Percentiles rank a stretch among this genome's conserved stretches.
These are phyloP conservation scores for Gorilla gorilla DNA, from an alignment of 2,113 vertebrate species.

Conservation along the genomic window DNA sequence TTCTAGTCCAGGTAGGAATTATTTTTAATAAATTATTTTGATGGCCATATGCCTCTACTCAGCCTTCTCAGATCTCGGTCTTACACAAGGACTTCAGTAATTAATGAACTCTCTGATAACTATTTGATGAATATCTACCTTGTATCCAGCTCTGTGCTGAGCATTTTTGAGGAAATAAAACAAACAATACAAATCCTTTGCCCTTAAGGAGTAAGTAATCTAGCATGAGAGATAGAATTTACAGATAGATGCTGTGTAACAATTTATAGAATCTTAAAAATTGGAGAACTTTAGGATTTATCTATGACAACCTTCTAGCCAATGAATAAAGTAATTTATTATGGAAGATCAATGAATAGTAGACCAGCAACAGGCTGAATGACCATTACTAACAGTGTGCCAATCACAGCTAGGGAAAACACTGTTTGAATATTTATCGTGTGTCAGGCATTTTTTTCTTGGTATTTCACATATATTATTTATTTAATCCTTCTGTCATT, in stretches of 20 bases:
- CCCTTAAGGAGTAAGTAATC: neutral
- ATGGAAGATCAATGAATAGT: neutral
- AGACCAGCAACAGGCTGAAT: neutral
- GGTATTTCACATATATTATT: neutral
- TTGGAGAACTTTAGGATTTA: neutral
- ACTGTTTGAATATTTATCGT: neutral
- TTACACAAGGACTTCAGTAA: neutral
- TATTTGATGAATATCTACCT: neutral
- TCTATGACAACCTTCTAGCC: neutral
- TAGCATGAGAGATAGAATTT: neutral
- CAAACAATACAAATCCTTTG: neutral
- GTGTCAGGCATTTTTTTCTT: neutral
- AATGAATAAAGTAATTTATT: neutral
- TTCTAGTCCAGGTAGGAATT: neutral
- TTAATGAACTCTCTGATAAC: neutral
- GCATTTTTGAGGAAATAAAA: neutral
- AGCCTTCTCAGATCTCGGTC: neutral
- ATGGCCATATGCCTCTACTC: neutral
- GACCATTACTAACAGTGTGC: neutral
- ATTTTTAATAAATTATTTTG: neutral
- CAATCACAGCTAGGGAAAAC: neutral
- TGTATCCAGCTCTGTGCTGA: neutral
- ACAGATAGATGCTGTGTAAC: neutral
- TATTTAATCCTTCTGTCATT: neutral
- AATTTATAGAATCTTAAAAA: neutral